Evolutionary conservation across 2,113 vertebrate genomes (phyloP).

Genomic region (Delphinapterus leucas): DNA sequence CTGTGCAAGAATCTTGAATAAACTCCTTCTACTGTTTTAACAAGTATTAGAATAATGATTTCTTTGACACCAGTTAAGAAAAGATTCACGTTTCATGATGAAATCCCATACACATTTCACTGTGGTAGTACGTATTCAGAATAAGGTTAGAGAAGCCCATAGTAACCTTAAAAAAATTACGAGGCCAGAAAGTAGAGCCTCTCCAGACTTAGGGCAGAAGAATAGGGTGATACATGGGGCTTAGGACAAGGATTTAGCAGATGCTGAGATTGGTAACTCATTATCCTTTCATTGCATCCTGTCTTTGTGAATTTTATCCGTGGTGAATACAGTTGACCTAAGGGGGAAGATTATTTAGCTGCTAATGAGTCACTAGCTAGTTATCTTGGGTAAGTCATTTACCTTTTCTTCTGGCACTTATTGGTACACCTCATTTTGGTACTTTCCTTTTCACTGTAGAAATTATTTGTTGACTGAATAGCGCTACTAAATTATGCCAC

Average conservation of each 20-base stretch:
- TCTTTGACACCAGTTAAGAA: neutral
- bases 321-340: neutral
- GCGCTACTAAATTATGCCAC: neutral
- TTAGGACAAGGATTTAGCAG: neutral
- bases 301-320: neutral
- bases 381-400: neutral
- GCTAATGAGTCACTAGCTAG: neutral
- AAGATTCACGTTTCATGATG: neutral
- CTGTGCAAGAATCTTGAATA: neutral
- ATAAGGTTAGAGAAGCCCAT: neutral
- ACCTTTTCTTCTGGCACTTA: neutral
- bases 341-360: neutral
- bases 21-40: neutral
- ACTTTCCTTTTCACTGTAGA: neutral
- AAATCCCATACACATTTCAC: neutral
- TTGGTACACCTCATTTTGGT: neutral
- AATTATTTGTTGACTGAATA: neutral
- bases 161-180: neutral
- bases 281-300: neutral
- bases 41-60: neutral
- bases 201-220: neutral
- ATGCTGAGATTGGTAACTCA: neutral
- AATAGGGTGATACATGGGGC: neutral
- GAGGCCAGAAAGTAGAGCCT: neutral
- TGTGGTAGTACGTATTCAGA: neutral